Evolutionary conservation across 2,113 vertebrate genomes (phyloP).

Genomic region (Atrichornis clamosus): DNA sequence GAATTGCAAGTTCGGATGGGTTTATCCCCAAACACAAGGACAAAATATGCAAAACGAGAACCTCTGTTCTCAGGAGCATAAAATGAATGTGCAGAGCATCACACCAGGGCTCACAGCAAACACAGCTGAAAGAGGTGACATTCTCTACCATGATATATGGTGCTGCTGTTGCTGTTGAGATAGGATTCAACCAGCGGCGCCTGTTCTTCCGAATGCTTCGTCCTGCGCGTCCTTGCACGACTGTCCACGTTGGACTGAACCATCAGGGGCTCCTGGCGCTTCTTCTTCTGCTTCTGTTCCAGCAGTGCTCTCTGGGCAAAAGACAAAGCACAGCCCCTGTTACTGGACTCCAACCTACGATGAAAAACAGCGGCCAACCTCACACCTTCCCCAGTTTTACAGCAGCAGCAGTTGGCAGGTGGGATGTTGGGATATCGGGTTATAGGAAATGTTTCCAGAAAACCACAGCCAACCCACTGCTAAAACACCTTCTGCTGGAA

Average conservation of each 20-base stretch:
- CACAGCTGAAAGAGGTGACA: neutral
- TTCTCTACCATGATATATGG: conserved; percentile 88
- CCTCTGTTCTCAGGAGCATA: neutral
- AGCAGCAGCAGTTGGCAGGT: neutral
- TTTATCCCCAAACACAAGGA: neutral
- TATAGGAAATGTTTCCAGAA: neutral
- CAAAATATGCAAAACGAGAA: neutral
- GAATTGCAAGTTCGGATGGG: neutral
- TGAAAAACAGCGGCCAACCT: neutral
- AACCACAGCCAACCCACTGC: neutral
- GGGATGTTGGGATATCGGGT: accelerated
- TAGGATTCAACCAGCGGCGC: conserved; percentile 95
- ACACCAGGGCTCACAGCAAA: neutral
- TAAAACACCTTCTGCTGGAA: conserved; percentile 29
- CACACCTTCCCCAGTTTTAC: neutral
- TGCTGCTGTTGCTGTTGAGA: conserved; percentile 94
- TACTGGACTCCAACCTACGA: neutral
- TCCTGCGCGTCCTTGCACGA: conserved; percentile 84
- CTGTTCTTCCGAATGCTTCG: conserved; percentile 92
- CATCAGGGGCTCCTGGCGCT: conserved; percentile 97
- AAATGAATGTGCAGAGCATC: neutral
- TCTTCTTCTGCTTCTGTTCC: conserved; percentile 98
- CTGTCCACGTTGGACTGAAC: conserved; percentile 94
- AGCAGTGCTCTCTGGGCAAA: conserved; percentile 85
- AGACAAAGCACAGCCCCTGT: neutral